These are phyloP conservation scores for Panzeria rudis DNA, from an alignment of 2,888 invertebrate genomes.

Conservation along the genomic window DNA sequence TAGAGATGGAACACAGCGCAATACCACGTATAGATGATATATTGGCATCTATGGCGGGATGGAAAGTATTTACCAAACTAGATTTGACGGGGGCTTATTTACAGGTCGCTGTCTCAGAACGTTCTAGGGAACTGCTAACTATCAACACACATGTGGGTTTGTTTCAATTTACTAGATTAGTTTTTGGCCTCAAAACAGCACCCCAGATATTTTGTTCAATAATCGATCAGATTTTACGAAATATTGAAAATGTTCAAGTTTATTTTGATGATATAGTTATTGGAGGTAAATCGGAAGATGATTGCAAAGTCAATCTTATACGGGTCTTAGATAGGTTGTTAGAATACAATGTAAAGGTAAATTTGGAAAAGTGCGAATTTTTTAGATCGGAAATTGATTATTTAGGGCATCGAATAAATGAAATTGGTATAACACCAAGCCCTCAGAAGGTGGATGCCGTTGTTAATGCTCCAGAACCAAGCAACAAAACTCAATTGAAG, in stretches of 20 bases:
- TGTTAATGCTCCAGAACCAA: constrained; percentile 48
- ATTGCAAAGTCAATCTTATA: constrained; percentile 54
- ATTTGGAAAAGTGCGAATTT: constrained; percentile 36
- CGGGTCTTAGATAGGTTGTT: constrained; percentile 60
- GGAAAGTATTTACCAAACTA: constrained; percentile 55
- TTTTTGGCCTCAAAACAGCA: constrained; percentile 60
- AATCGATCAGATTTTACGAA: constrained; percentile 24
- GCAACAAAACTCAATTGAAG: constrained; percentile 64
- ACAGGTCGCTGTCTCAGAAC: constrained; percentile 25
- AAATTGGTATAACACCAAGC: constrained; percentile 56
- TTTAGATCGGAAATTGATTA: constrained; percentile 62
- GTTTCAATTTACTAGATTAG: constrained; percentile 53
- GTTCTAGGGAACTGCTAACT: too few relatives aligned
- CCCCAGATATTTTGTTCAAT: constrained; percentile 22
- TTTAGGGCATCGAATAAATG: constrained; percentile 59
- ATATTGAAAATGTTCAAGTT: constrained; percentile 36
- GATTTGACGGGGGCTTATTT: constrained; percentile 56
- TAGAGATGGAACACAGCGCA: constrained; percentile 75
- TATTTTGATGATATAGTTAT: constrained; percentile 70
- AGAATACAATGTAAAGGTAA: constrained; percentile 66
- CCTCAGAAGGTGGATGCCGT: constrained; percentile 37
- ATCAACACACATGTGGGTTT: constrained; percentile 3
- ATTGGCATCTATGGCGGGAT: constrained; percentile 70
- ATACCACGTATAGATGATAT: constrained; percentile 71
- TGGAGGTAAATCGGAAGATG: constrained; percentile 36